Evolutionary conservation across 1,140 invertebrate genomes (phyloP).

Genomic region (Mylabris phalerata): DNA sequence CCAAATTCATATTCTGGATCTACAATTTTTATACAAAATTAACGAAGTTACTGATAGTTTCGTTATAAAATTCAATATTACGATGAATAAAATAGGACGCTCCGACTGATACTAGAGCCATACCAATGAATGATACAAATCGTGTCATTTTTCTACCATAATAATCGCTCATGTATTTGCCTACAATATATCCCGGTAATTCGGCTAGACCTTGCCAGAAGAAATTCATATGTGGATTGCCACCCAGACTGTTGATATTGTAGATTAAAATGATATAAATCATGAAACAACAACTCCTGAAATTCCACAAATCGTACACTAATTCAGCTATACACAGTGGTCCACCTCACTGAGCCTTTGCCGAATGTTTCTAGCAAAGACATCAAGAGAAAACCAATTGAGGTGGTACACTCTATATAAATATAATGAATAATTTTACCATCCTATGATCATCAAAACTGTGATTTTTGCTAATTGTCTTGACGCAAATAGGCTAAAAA

Average conservation of each 20-base stretch:
- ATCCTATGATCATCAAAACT: constrained; percentile 46
- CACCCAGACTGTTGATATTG: constrained; percentile 54
- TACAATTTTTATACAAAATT: background rate
- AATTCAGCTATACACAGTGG: no score
- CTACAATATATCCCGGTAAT: constrained; percentile 49
- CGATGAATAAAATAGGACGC: background rate
- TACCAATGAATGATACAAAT: constrained; percentile 12
- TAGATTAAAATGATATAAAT: constrained; percentile 55
- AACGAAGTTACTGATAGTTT: background rate
- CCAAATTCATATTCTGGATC: background rate
- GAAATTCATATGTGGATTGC: constrained; percentile 64
- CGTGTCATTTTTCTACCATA: constrained; percentile 24
- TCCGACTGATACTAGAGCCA: background rate
- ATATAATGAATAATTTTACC: constrained; percentile 32
- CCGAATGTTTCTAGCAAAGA: no score
- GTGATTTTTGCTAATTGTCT: constrained; percentile 52
- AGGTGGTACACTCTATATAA: background rate
- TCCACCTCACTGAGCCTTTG: no score
- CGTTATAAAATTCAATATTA: constrained; percentile 1
- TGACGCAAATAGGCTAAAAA: constrained; percentile 51
- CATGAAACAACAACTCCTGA: constrained; percentile 10
- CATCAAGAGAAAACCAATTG: no score
- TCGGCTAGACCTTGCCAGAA: constrained; percentile 55
- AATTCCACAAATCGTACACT: background rate
- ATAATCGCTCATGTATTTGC: constrained; percentile 32